Evolutionary conservation across 2,888 invertebrate species (phyloP).

Genomic region (Mythimna lalbum): DNA sequence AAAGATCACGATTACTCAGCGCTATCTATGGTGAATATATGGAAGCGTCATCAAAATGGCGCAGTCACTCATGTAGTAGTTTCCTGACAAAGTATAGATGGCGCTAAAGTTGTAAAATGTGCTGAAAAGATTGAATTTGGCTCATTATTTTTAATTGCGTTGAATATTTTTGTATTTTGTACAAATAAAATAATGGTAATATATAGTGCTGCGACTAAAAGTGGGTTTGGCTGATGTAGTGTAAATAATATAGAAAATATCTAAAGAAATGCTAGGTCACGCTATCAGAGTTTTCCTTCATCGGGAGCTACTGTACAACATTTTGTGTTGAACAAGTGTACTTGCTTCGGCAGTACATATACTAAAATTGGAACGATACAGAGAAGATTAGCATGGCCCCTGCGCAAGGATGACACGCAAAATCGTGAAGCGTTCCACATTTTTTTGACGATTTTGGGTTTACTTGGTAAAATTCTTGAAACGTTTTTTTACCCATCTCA

Average conservation of each 20-base stretch:
- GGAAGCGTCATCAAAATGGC: background rate
- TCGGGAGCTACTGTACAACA: conserved; percentile 49
- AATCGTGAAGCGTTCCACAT: conserved; percentile 84
- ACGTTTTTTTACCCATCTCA: background rate
- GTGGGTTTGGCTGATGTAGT: accelerated
- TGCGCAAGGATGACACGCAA: conserved; percentile 85
- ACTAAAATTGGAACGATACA: conserved; percentile 84
- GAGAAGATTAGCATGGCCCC: conserved; percentile 85
- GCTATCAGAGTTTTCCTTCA: conserved; percentile 37
- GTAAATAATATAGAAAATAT: background rate
- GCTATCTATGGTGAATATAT: background rate
- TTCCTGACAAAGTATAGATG: background rate
- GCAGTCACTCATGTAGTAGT: background rate
- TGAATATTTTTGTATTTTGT: background rate
- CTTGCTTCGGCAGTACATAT: conserved; percentile 84
- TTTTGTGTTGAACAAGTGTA: conserved; percentile 14
- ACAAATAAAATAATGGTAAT: accelerated
- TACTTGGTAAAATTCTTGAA: background rate
- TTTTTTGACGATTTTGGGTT: conserved; percentile 67
- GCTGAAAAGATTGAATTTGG: background rate
- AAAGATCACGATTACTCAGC: background rate
- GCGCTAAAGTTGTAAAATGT: conserved; percentile 10
- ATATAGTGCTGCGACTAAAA: background rate
- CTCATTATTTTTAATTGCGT: background rate
- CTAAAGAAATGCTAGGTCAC: conserved; percentile 44